Evolutionary conservation across 2,888 invertebrate genomes (phyloP).

Genomic region (Taphrorychus bicolor): DNA sequence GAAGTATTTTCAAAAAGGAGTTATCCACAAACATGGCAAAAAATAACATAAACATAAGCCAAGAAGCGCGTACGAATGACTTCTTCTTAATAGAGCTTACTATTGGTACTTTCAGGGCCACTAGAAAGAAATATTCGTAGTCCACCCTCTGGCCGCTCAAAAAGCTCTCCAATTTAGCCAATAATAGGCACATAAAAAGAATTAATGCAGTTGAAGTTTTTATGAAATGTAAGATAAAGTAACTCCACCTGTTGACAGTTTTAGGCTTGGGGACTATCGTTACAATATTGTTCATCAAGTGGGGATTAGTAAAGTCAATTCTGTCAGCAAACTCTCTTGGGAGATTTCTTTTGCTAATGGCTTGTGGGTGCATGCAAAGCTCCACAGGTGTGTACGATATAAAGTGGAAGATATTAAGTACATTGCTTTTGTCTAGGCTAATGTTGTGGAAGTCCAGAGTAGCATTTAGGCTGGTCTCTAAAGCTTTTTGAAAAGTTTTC

Average conservation of each 20-base stretch:
- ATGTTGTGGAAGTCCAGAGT: slow-evolving; percentile 1
- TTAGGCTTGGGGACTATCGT: slow-evolving; percentile 13
- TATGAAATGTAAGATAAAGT: slow-evolving; percentile 4
- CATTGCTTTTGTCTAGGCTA: slow-evolving; percentile 1
- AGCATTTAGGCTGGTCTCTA: slow-evolving; percentile 6
- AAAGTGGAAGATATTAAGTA: background rate
- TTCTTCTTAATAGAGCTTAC: slow-evolving; percentile 6
- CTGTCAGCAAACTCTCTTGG: background rate
- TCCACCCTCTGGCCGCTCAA: background rate
- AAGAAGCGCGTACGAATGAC: slow-evolving; percentile 1
- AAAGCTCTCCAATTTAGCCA: background rate
- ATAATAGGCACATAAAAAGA: background rate
- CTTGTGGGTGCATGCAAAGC: slow-evolving; percentile 5
- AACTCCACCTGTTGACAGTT: background rate
- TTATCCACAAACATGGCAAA: slow-evolving; percentile 3
- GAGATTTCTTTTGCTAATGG: slow-evolving; percentile 3
- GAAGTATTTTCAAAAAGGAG: slow-evolving; percentile 6
- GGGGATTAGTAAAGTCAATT: slow-evolving; percentile 19
- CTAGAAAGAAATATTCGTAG: background rate
- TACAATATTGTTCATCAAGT: slow-evolving; percentile 18
- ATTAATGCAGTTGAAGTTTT: background rate
- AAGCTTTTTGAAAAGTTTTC: background rate
- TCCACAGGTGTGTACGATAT: background rate
- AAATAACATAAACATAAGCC: slow-evolving; percentile 11
- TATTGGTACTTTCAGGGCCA: slow-evolving; percentile 4